Evolutionary conservation across 2,113 vertebrate genomes (phyloP).

Genomic region (Laticauda laticaudata): DNA sequence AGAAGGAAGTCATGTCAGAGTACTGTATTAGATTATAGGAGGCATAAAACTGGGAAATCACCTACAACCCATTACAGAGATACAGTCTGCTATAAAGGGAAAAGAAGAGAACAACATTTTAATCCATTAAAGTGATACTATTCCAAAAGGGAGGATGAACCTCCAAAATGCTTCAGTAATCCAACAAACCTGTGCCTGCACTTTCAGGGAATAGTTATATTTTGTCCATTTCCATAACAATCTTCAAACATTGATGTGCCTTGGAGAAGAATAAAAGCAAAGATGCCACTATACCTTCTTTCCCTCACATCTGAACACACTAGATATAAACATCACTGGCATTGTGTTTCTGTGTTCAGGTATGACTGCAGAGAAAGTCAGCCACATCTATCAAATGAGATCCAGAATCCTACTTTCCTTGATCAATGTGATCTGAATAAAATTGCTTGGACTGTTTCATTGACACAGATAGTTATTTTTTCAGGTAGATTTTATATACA

Average conservation of each 20-base stretch:
- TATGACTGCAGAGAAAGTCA: neutral
- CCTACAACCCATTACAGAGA: neutral
- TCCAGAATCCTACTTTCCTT: neutral
- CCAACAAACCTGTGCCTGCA: neutral
- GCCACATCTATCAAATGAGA: neutral
- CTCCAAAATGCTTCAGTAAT: neutral
- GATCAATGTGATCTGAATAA: neutral
- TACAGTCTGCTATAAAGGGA: neutral
- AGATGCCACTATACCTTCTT: neutral
- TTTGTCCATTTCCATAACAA: neutral
- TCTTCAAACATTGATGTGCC: neutral
- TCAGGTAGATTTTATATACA: neutral
- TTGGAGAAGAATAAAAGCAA: neutral
- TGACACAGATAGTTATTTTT: neutral
- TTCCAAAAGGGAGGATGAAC: neutral
- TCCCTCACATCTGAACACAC: neutral
- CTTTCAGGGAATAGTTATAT: neutral
- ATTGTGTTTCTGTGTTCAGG: neutral
- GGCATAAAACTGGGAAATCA: slow-evolving; percentile 25
- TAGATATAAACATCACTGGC: neutral
- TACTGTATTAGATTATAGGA: slow-evolving; percentile 57
- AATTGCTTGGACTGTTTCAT: neutral
- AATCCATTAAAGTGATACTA: neutral
- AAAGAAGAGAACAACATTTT: neutral
- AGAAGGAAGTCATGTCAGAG: slow-evolving; percentile 68